Base-by-base conservation (phyloP, 2,888 invertebrate genomes). In the Eupithecia vulgata region DNA sequence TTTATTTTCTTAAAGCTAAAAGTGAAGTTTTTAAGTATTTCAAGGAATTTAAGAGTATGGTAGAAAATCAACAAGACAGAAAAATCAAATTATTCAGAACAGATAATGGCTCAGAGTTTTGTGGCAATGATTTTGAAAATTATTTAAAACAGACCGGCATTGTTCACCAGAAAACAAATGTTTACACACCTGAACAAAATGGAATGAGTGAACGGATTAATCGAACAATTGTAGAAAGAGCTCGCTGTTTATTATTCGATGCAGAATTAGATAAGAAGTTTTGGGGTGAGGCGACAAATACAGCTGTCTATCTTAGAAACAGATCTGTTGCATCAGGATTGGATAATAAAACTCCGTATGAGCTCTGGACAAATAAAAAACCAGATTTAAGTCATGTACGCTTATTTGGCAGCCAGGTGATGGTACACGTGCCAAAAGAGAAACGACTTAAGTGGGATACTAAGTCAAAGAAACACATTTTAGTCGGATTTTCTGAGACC, bases 121-220 rank as follows among this genome's bases (percentile, higher is more conserved):
- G n/a, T n/a, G n/a, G n/a, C n/a, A 40, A 40, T 40, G 12, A 66
- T 40, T 52, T 77, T 34, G 74, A 77, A 21, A 34, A 45, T 7
- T 77, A n/a, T 25, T 21, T 77, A 4, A 66, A 67, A 7, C 8
- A 40, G n/a, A 21, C 8, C 10, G 77, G 72, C 0, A 72, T 75
- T 0, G n/a, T 77, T 0, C 78, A 59, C 15, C 59, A 30, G 30
- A 59, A 59, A 59, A 59, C 59, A 5, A 59, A 59, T 15, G 13
- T 34, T 12, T 59, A 59, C 59, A 73, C 67, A 21, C 73, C 70
- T 25, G 73, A 78, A 57, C 75, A 67, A 35, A 73, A 71, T 40
- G 68, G 71, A 2, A 0, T 82, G 2, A 65, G 73, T 65, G 80
- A 82, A 34, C 57, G 83, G n/a, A n/a, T n/a, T n/a, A n/a, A n/a